phyloP scores from a whole-genome alignment of 2,888 invertebrate genomes.

The Ormyrus thymus region DNA sequence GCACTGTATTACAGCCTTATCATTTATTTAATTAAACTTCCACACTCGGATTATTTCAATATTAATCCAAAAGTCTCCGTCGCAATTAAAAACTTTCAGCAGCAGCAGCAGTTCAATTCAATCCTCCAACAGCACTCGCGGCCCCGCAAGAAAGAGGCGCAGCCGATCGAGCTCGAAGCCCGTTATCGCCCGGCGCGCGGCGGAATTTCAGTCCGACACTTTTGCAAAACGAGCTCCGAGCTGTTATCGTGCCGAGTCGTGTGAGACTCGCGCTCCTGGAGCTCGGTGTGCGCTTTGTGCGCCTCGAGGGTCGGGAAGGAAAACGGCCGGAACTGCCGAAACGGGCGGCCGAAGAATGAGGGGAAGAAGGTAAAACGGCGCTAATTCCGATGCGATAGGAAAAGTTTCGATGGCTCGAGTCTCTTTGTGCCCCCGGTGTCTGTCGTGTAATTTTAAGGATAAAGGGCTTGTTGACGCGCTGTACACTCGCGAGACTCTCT shows the following conservation, averaged over 20 bases:
- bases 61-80: no score
- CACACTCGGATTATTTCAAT: no score
- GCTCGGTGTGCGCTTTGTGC: no score
- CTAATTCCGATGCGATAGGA: slow-evolving; percentile 29
- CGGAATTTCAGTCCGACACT: not conserved
- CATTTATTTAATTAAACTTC: no score
- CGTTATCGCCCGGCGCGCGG: no score
- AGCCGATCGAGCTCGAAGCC: no score
- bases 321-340: not conserved
- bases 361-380: not conserved
- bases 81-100: no score
- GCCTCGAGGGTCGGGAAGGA: not conserved
- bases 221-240: slow-evolving; percentile 10
- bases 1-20: no score
- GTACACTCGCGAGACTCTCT: no score
- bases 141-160: no score
- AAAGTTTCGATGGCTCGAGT: slow-evolving; percentile 19
- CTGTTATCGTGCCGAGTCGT: slow-evolving; percentile 10
- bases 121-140: no score
- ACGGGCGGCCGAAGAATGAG: not conserved
- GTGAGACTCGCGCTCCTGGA: not conserved
- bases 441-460: slow-evolving; percentile 16
- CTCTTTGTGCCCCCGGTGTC: not conserved
- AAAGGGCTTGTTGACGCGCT: no score
- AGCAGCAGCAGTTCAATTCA: not conserved